Evolutionary conservation across 2,888 invertebrate species (phyloP), one percentile per base, ranked within the genome.

Genomic region (Amitus sp.): DNA sequence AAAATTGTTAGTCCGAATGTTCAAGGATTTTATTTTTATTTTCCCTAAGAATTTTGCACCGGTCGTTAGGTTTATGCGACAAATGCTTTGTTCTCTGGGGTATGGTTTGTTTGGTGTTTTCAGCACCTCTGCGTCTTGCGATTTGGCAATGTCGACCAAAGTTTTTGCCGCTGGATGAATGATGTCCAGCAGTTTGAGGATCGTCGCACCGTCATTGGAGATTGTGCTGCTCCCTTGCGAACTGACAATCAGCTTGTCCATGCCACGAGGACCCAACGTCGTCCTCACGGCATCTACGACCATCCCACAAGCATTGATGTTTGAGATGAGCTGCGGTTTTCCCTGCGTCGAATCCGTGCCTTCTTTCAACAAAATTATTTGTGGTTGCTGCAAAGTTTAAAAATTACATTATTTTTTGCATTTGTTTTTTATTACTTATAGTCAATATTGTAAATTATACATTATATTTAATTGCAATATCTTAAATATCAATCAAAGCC

Each of bases 181-280:
- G 74, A 99, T 93, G 76, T 99, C 98, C 72, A 99, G 80, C n/a
- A 97, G 87, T 84, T 98, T 98, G 88, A 99, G 90, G 65, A 99
- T 98, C 0, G 99, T 99, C 4, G 99, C 99, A 10, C 99, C 99
- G 84, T 99, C 99, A 79, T 99, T 99, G 1, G 98, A 98, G 71
- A 99, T 98, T 1, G 97, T 97, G 0, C 97, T 93, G 79, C 94
- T 95, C 56, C 96, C 96, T 68, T 87, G 87, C 63, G 87, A 87
- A 78, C 95, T 93, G 0, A 99, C 97, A 61, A 99, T 96, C 48
- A 99, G 86, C 82, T 99, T 99, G 84, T 99, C 99, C 97, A 99
- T 96, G 66, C 99, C 99, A 20, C 99, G 89, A 4, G 99, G 99
- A 40, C 99, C 99, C 37, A 99, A 86, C 0, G 99, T 99, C 0